Base-by-base conservation (phyloP, 2,888 invertebrate species). In the Dicyrtoma fusca region DNA sequence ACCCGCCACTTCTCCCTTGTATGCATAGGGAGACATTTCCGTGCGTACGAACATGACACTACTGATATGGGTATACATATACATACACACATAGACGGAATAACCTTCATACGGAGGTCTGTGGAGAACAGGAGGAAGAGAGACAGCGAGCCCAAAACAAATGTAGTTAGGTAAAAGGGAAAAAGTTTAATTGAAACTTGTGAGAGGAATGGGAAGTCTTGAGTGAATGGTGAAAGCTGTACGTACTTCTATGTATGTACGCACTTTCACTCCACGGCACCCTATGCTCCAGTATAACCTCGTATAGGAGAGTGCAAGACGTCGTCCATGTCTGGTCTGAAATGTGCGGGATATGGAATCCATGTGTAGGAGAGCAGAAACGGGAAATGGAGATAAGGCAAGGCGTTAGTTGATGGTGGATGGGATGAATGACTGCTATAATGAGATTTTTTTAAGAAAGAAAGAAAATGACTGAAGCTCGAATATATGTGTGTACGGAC, bases 371-470 rank as follows among this genome's bases (percentile, higher is more conserved):
- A 25, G 26, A n/a, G n/a, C 11, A 57, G 26, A 57, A 57, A 57
- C 57, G 57, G 55, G 66, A 66, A 66, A 55, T 53, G 53, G 53
- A 66, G 66, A 66, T 66, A 66, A 66, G 66, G 51, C 65, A n/a
- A 65, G 65, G 55, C 66, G 53, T 66, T 66, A 53, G 53, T 66
- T 51, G 51, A 42, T 66, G 53, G 51, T 23, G 53, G 53, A 66
- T 66, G 49, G 53, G 44, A 66, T 66, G 66, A 66, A 66, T 66
- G 66, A 66, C 66, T 66, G 53, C 21, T 53, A 34, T 53, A 66
- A 66, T 66, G 66, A 66, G 66, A 66, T 66, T 66, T 53, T 57
- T 57, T 45, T 66, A 66, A 66, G 66, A 55, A 66, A 66, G 44
- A 63, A 44, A 49, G 26, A n/a, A 21, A 49, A 17, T 8, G 64